These are phyloP conservation scores for Cyphomyrus discorhynchus DNA, from an alignment of 2,113 vertebrate species.

Conservation along the genomic window DNA sequence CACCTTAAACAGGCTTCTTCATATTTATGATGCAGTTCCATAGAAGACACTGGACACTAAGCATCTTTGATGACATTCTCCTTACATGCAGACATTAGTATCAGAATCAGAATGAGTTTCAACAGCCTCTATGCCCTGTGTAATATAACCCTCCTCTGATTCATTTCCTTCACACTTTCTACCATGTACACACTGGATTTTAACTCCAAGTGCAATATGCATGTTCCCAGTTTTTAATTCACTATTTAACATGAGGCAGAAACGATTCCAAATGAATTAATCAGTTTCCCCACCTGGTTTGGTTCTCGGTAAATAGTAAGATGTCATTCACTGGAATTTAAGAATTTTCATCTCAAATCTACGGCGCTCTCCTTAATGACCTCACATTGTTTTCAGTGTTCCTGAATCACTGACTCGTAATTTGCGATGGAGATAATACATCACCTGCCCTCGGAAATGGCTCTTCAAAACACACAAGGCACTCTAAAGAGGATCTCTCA, in stretches of 20 bases:
- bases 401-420: not conserved
- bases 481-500: not conserved
- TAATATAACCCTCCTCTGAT: not conserved
- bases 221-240: not conserved
- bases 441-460: not conserved
- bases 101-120: not conserved
- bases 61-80: not conserved
- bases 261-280: not conserved
- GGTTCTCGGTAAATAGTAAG: not conserved
- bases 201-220: not conserved
- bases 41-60: not conserved
- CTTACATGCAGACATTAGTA: not conserved
- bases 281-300: not conserved
- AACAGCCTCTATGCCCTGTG: not conserved
- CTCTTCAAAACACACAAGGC: not conserved
- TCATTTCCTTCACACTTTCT: not conserved
- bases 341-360: not conserved
- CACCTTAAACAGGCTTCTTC: not conserved
- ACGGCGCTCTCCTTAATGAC: not conserved
- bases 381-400: not conserved
- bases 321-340: not conserved
- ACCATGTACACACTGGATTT: not conserved
- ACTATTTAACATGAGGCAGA: not conserved
- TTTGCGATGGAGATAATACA: not conserved
- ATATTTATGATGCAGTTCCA: not conserved